phyloP scores from a whole-genome alignment of 2,888 invertebrate species.

The Drosophila helvetica region DNA sequence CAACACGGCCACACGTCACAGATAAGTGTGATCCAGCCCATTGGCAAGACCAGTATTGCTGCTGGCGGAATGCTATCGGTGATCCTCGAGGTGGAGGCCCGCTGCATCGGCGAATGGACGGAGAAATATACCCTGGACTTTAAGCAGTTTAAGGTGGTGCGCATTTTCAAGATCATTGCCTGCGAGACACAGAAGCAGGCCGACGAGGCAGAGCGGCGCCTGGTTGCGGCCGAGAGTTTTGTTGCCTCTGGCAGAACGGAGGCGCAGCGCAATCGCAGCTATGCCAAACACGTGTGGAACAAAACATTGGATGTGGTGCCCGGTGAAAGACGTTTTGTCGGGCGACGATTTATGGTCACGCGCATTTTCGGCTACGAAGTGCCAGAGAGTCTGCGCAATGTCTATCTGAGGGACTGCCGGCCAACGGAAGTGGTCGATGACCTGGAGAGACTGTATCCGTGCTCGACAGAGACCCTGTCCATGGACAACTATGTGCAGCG shows the following conservation, averaged over 20 bases:
- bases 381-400: slow-evolving; percentile 84
- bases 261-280: slow-evolving; percentile 62
- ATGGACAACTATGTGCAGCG: slow-evolving; percentile 87
- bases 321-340: slow-evolving; percentile 85
- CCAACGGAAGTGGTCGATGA: slow-evolving; percentile 82
- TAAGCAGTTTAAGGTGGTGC: slow-evolving; percentile 65
- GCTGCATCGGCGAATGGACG: slow-evolving; percentile 67
- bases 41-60: slow-evolving; percentile 11
- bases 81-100: slow-evolving; percentile 62
- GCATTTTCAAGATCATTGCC: slow-evolving; percentile 72
- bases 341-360: slow-evolving; percentile 87
- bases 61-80: slow-evolving; percentile 28
- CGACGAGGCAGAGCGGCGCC: slow-evolving; percentile 44
- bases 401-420: slow-evolving; percentile 84
- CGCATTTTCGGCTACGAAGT: slow-evolving; percentile 82
- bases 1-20: slow-evolving; percentile 48
- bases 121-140: slow-evolving; percentile 70
- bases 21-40: slow-evolving; percentile 65
- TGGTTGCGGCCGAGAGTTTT: slow-evolving; percentile 45
- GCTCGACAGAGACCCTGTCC: slow-evolving; percentile 85
- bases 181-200: slow-evolving; percentile 63
- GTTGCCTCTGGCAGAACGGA: slow-evolving; percentile 29
- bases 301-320: slow-evolving; percentile 82
- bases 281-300: slow-evolving; percentile 79
- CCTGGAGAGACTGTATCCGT: slow-evolving; percentile 85